These are phyloP conservation scores for Salminus brasiliensis DNA, from an alignment of 2,113 vertebrate genomes.

Conservation along the genomic window DNA sequence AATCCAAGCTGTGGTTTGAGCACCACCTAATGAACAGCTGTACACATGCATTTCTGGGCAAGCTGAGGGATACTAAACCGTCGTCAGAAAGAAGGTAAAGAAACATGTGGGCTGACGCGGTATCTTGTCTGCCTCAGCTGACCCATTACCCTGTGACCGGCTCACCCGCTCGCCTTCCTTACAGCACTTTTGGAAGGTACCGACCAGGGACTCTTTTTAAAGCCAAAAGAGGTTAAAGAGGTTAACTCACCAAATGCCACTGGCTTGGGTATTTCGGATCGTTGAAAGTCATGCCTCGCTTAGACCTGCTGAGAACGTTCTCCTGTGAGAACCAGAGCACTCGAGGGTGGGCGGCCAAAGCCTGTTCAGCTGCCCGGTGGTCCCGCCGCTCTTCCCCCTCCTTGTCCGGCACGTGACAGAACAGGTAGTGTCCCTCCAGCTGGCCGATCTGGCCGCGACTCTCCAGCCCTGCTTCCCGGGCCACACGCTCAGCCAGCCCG, in stretches of 20 bases:
- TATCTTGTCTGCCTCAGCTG: too few relatives aligned
- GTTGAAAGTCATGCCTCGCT: slow-evolving; percentile 90
- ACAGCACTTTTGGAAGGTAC: too few relatives aligned
- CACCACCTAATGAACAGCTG: too few relatives aligned
- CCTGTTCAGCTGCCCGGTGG: slow-evolving; percentile 60
- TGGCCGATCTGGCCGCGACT: slow-evolving; percentile 91
- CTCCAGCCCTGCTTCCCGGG: slow-evolving; percentile 80
- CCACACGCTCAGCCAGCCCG: slow-evolving; percentile 78
- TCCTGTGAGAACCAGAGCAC: slow-evolving; percentile 92
- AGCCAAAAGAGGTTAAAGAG: too few relatives aligned
- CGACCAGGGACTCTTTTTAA: too few relatives aligned
- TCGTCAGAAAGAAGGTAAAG: too few relatives aligned
- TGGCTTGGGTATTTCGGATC: slow-evolving; percentile 92
- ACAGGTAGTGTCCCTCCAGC: slow-evolving; percentile 88
- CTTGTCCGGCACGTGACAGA: slow-evolving; percentile 61
- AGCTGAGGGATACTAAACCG: too few relatives aligned
- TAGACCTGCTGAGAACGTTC: slow-evolving; percentile 85
- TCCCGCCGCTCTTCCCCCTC: slow-evolving; percentile 15
- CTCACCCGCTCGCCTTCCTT: too few relatives aligned
- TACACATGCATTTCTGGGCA: too few relatives aligned
- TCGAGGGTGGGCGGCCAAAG: slow-evolving; percentile 79
- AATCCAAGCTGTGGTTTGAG: too few relatives aligned
- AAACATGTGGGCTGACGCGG: too few relatives aligned
- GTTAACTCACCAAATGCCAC: slow-evolving; percentile 98
- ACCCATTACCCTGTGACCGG: too few relatives aligned